Evolutionary conservation across 2,888 invertebrate species (phyloP), one percentile per base, ranked within the genome.

Genomic region (Ephialtes manifestator): DNA sequence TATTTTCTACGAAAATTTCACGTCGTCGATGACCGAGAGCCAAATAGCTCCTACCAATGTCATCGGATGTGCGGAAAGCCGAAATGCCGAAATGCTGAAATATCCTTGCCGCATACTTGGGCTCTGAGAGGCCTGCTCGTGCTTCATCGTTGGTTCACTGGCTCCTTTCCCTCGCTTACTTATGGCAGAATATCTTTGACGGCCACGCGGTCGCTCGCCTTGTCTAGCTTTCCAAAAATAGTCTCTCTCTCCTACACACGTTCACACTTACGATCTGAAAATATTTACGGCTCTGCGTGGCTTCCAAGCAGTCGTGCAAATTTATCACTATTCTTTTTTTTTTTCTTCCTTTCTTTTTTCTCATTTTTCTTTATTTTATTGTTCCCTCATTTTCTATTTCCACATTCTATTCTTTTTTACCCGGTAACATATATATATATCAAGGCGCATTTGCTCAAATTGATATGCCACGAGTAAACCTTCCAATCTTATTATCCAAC

Each of bases 211-310:
- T 74, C 75, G 63, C 48, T 53, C 48, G 68, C 79, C 79, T 83
- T 75, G 83, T 75, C 75, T 75, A 75, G 75, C 63, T 75, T 75
- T 55, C 74, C 83, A 48, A 79, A 83, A 83, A 83, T 80, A 83
- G 75, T 48, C 48, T 63, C 39, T 15, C 65, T 51, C 20, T 53
- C 10, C 10, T 39, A 39, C 39, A 39, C 39, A 8, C 39, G 39
- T 18, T 76, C 60, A 31, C 60, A 35, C 60, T 58, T 7, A n/a
- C 70, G 63, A 43, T 8, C 4, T 20, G 46, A 71, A 79, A 83
- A 74, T 83, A 79, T 83, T 79, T 79, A 65, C 70, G 46, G 46
- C 60, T 20, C 67, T 35, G 15, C 31, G 24, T 28, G 60, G 31
- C 76, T 35, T 28, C 11, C 51, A 39, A 60, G 28, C 55, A 11